Conservation (phyloP, 30 jellyfish, hydroid and myxozoan species). For the Hydra vulgaris region DNA sequence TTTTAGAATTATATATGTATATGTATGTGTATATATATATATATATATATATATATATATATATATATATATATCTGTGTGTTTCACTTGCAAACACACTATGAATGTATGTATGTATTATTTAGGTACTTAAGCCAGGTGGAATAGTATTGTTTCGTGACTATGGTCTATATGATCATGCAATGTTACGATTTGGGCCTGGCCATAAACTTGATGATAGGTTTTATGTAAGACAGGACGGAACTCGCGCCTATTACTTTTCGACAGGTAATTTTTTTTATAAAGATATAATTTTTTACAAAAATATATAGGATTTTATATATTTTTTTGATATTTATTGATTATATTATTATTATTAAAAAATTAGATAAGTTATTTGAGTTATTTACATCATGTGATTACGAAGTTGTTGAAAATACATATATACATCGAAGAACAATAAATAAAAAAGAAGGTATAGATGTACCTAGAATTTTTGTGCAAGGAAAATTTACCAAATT, state of each 20-base stretch:
- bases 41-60: too few species aligned
- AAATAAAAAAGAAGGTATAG: slow-evolving; percentile 74
- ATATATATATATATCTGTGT: too few species aligned
- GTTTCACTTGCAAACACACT: too few species aligned
- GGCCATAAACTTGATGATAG: slow-evolving; percentile 80
- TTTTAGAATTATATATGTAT: too few species aligned
- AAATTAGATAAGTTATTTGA: slow-evolving; percentile 23
- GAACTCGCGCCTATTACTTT: slow-evolving; percentile 84
- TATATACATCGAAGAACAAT: slow-evolving; percentile 61
- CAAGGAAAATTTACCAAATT: slow-evolving; percentile 59
- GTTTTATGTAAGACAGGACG: slow-evolving; percentile 86
- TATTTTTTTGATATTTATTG: too few species aligned
- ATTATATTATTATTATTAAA: too few species aligned
- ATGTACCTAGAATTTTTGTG: slow-evolving; percentile 83
- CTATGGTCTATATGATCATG: slow-evolving; percentile 97
- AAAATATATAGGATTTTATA: not conserved
- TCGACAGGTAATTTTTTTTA: slow-evolving; percentile 44
- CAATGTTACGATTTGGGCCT: slow-evolving; percentile 83
- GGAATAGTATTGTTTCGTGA: slow-evolving; percentile 79
- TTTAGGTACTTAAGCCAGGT: slow-evolving; percentile 80
- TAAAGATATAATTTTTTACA: not conserved
- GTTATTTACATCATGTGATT: slow-evolving; percentile 37
- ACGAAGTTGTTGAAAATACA: slow-evolving; percentile 30
- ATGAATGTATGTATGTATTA: too few species aligned
- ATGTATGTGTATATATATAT: too few species aligned